phyloP scores from a whole-genome alignment of 2,113 vertebrate genomes.

The Lophochroa leadbeateri region DNA sequence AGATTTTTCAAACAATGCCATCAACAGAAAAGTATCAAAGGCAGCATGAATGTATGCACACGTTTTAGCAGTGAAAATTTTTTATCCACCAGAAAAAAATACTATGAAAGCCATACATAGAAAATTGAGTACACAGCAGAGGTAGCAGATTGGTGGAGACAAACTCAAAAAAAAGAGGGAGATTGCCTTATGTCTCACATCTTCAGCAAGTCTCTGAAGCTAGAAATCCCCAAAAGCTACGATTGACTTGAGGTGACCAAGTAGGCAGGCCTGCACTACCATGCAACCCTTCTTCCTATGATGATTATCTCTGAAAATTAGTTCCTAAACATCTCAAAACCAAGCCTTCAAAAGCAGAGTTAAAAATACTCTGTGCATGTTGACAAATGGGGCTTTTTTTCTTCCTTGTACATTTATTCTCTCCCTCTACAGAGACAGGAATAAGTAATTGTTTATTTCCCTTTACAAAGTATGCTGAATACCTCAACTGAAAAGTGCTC shows the following conservation, averaged over 20 bases:
- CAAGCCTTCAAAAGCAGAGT: background rate
- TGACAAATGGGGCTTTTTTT: background rate
- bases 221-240: background rate
- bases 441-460: background rate
- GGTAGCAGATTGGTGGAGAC: background rate
- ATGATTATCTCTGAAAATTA: background rate
- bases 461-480: background rate
- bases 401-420: background rate
- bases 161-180: background rate
- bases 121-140: background rate
- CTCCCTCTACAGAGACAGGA: background rate
- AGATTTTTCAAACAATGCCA: background rate
- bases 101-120: background rate
- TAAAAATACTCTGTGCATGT: background rate
- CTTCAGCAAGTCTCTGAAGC: background rate
- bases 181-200: background rate
- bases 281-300: background rate
- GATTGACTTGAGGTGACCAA: background rate
- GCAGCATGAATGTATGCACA: background rate
- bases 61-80: background rate
- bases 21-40: background rate
- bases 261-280: background rate
- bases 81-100: background rate
- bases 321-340: background rate
- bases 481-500: background rate